Conservation (phyloP, 2,888 invertebrate species). For the Stomorhina lunata region DNA sequence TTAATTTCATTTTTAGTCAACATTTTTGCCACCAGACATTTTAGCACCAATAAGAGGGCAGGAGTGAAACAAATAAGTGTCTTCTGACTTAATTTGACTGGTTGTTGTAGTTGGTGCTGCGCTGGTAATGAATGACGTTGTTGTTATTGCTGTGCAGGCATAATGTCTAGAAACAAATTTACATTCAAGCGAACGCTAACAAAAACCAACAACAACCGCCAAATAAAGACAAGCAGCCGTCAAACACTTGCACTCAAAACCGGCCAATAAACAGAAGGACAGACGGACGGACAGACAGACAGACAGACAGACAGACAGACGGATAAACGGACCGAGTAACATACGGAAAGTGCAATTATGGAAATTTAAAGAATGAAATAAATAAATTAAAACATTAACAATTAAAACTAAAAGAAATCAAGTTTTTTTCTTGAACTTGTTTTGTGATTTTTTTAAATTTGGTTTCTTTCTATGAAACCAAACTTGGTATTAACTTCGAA, state of each 20-base stretch:
- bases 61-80: constrained; percentile 48
- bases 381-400: neutral
- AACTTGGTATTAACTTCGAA: constrained; percentile 6
- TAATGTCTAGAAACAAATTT: constrained; percentile 49
- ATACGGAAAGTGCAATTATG: constrained; percentile 43
- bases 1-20: constrained; percentile 69
- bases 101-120: neutral
- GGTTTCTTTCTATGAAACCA: neutral
- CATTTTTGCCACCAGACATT: constrained; percentile 71
- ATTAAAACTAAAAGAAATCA: constrained; percentile 38
- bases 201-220: neutral
- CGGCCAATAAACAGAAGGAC: neutral
- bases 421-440: constrained; percentile 30
- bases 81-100: too few relatives aligned
- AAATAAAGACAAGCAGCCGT: constrained; percentile 1
- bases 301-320: neutral
- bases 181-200: constrained; percentile 38
- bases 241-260: neutral
- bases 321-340: neutral
- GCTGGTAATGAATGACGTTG: neutral
- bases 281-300: neutral
- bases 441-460: neutral
- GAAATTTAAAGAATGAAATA: constrained; percentile 29
- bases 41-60: constrained; percentile 73
- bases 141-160: constrained; percentile 44